phyloP scores from a whole-genome alignment of 1,140 invertebrate species.

The Saccostrea glomerata region DNA sequence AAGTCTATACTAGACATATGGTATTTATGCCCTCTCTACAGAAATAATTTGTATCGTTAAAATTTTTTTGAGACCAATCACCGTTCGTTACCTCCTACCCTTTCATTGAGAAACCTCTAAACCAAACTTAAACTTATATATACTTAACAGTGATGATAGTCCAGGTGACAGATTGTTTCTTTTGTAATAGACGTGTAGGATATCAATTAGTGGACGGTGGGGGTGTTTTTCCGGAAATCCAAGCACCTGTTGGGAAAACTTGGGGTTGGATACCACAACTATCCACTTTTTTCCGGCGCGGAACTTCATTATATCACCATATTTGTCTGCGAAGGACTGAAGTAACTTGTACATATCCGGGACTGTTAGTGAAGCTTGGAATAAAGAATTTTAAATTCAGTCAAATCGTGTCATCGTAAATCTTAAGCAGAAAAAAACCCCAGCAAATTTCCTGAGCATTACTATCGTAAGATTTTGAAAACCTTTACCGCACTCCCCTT shows the following conservation, averaged over 20 bases:
- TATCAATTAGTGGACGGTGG: background rate
- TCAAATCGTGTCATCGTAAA: no score
- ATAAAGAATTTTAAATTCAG: background rate
- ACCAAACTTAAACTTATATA: no score
- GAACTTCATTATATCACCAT: conserved; percentile 50
- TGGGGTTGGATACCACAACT: conserved; percentile 24
- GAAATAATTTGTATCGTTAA: no score
- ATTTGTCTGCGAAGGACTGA: background rate
- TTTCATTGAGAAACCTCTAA: no score
- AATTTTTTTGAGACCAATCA: no score
- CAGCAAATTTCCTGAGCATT: no score
- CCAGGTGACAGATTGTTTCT: background rate
- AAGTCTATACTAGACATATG: no score
- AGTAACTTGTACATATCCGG: background rate
- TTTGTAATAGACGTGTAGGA: conserved; percentile 1
- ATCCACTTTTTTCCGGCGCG: background rate
- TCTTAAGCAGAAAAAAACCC: no score
- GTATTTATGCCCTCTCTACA: no score
- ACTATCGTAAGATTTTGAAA: no score
- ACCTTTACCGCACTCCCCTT: no score
- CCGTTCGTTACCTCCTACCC: no score
- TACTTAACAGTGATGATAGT: background rate
- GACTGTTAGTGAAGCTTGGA: background rate
- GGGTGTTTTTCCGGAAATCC: background rate
- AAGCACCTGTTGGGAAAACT: conserved; percentile 12